phyloP scores from a whole-genome alignment of 2,888 invertebrate species.

The Alentia gelatinosa region DNA sequence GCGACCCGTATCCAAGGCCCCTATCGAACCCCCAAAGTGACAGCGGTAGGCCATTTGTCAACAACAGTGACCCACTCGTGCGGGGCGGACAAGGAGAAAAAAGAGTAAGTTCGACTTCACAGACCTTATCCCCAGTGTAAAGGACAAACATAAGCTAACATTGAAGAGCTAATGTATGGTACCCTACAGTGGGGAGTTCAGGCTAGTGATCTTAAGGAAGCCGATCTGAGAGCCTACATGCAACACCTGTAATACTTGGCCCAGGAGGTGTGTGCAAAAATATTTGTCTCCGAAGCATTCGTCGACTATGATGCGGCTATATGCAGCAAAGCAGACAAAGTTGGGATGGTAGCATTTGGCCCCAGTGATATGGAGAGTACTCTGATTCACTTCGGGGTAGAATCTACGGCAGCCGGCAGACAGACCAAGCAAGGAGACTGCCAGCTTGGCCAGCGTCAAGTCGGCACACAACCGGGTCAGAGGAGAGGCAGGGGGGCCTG shows the following conservation, averaged over 20 bases:
- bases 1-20: too few species aligned
- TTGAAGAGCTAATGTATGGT: background rate
- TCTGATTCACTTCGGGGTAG: background rate
- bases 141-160: background rate
- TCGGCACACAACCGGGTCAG: background rate
- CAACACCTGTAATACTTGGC: background rate
- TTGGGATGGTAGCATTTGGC: background rate
- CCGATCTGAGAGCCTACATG: background rate
- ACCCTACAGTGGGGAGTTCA: background rate
- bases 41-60: too few species aligned
- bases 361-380: background rate
- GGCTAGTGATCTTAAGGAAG: background rate
- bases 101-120: background rate
- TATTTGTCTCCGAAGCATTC: background rate
- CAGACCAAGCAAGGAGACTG: background rate
- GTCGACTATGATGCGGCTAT: background rate
- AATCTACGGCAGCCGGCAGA: background rate
- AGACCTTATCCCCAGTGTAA: background rate
- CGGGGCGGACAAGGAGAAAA: background rate
- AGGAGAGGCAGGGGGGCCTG: background rate
- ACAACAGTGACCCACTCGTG: too few species aligned
- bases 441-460: background rate
- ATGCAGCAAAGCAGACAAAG: background rate
- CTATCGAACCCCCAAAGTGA: too few species aligned
- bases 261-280: background rate